Percentiles rank a stretch among this genome's conserved stretches.
phyloP scores from a whole-genome alignment of 2,797 vertebrate species.

The Paguma larvata region DNA sequence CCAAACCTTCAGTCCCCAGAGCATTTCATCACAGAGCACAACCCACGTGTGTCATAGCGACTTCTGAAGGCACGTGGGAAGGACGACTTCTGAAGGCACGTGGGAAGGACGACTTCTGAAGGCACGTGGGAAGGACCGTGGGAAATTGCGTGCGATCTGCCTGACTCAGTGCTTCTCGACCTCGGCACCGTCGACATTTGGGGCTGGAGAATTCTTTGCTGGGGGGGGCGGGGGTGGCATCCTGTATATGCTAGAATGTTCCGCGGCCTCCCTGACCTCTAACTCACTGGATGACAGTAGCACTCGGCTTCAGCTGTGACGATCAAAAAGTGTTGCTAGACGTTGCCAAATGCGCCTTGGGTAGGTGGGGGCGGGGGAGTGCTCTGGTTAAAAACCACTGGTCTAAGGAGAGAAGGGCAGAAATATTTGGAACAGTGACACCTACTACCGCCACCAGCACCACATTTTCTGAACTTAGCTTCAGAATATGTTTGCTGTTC shows the following conservation, averaged over 20 bases:
- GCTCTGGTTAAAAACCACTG: neutral
- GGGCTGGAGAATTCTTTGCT: neutral
- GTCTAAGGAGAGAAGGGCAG: neutral
- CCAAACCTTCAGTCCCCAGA: too few species aligned
- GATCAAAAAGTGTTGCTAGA: neutral
- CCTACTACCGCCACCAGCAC: neutral
- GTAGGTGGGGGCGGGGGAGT: neutral
- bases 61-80: neutral
- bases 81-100: too few species aligned
- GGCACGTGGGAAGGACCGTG: accelerated
- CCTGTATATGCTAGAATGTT: neutral
- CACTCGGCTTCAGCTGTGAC: neutral
- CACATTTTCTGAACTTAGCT: neutral
- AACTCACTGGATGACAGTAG: neutral
- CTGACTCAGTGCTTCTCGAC: neutral
- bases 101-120: neutral
- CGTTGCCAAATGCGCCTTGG: neutral
- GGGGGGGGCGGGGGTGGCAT: too few species aligned
- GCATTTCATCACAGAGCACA: neutral
- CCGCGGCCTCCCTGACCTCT: neutral
- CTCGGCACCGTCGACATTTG: accelerated
- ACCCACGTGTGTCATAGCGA: neutral
- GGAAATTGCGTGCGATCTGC: neutral
- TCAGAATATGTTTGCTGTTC: neutral
- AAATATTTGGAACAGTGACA: neutral